Evolutionary conservation across 2,797 vertebrate genomes (phyloP).

Genomic region (Microctenopoma steveboyesi): DNA sequence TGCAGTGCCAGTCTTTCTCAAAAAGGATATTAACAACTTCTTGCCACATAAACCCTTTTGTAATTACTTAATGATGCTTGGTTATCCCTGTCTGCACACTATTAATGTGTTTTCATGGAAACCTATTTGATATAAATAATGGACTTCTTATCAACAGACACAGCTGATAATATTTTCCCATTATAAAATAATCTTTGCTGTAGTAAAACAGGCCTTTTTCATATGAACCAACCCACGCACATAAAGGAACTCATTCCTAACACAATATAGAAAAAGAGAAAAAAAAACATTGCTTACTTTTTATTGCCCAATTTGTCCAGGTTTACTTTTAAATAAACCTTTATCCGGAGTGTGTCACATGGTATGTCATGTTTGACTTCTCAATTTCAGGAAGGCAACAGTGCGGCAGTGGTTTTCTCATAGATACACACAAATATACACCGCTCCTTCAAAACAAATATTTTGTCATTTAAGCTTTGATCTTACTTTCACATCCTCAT

Average conservation of each 20-base stretch:
- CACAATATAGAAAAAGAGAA: neutral
- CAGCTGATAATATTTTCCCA: slow-evolving; percentile 18
- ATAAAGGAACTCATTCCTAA: neutral
- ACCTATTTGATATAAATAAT: slow-evolving; percentile 17
- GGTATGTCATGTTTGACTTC: neutral
- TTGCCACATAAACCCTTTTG: slow-evolving; percentile 10
- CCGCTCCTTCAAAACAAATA: neutral
- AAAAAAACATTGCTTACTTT: neutral
- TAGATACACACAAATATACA: neutral
- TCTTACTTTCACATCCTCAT: slow-evolving; percentile 98
- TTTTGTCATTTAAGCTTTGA: slow-evolving; percentile 2
- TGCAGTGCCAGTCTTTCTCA: slow-evolving; percentile 1
- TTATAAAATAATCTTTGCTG: slow-evolving; percentile 20
- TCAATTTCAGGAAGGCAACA: neutral
- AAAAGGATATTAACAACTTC: slow-evolving; percentile 2
- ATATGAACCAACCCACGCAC: neutral
- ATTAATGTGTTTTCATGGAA: slow-evolving; percentile 6
- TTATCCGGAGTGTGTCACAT: neutral
- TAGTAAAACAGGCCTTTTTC: slow-evolving; percentile 1
- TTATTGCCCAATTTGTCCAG: neutral
- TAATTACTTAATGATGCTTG: slow-evolving; percentile 4
- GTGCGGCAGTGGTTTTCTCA: neutral
- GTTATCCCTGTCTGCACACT: neutral
- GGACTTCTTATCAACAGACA: slow-evolving; percentile 27
- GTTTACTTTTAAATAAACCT: neutral